A percentile compares a stretch with the other conserved stretches of the same genome.
phyloP scores from a whole-genome alignment of 2,113 vertebrate species.

The Thoracochromis brauschi region DNA sequence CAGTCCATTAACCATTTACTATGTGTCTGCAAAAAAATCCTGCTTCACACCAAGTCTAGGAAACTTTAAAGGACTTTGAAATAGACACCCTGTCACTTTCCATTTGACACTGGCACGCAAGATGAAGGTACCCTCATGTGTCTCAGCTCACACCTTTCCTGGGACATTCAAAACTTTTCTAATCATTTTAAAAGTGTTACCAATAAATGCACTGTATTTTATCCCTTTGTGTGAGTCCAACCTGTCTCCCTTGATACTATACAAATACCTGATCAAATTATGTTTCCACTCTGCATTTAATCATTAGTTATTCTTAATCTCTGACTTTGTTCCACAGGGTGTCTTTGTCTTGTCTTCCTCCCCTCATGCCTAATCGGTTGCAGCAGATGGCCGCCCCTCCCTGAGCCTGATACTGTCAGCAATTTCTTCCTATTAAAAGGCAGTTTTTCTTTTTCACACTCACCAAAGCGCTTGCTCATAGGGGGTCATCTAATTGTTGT shows the following conservation, averaged over 20 bases:
- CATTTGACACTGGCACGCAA: background rate
- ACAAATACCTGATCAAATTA: background rate
- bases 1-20: background rate
- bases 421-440: background rate
- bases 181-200: background rate
- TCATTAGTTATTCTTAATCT: background rate
- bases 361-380: background rate
- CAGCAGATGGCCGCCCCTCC: background rate
- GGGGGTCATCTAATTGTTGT: background rate
- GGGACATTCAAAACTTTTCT: background rate
- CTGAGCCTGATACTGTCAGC: background rate
- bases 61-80: background rate
- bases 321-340: background rate
- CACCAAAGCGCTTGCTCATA: background rate
- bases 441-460: background rate
- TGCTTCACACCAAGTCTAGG: background rate
- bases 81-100: background rate
- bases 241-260: background rate
- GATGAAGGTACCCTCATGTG: background rate
- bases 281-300: background rate
- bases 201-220: background rate
- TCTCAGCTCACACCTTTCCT: background rate
- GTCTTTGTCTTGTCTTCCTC: background rate
- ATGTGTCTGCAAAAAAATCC: background rate
- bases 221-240: background rate